Evolutionary conservation across 1,140 invertebrate species (phyloP).

Genomic region (Trachymyrmex cornetzi): DNA sequence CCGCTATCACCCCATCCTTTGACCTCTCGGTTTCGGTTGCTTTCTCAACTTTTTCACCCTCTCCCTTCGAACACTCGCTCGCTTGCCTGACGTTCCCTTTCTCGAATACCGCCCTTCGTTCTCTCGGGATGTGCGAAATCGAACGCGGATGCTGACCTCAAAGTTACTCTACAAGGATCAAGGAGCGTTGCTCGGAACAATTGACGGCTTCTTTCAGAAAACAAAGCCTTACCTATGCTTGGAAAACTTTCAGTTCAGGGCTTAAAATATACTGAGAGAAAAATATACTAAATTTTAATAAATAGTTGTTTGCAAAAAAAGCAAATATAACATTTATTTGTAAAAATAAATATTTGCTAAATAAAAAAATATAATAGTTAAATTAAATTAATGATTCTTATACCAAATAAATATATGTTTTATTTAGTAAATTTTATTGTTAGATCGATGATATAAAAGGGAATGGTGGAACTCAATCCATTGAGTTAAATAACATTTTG

Average conservation of each 20-base stretch:
- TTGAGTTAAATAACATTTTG: no score
- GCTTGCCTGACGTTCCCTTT: constrained; percentile 20
- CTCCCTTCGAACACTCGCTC: constrained; percentile 20
- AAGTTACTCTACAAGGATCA: constrained; percentile 26
- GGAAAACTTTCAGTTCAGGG: not conserved
- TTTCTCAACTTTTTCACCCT: constrained; percentile 53
- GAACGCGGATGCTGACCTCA: constrained; percentile 33
- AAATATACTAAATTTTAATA: no score
- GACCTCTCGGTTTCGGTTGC: constrained; percentile 2
- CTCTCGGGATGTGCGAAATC: constrained; percentile 16
- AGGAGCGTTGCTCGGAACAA: constrained; percentile 7
- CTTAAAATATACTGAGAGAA: not conserved
- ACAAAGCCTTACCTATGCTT: not conserved
- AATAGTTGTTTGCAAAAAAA: no score
- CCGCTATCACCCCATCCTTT: not conserved
- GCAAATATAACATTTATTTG: no score
- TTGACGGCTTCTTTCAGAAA: constrained; percentile 8
- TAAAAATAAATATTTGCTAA: no score
- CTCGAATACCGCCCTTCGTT: constrained; percentile 12
- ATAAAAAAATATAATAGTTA: no score
- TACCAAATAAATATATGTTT: no score
- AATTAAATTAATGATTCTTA: no score
- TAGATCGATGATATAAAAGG: no score
- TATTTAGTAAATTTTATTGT: no score
- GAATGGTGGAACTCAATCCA: no score